Percentiles rank a stretch among this genome's conserved stretches.
Conservation (phyloP, 2,797 vertebrate species). For the Limnodromus scolopaceus region DNA sequence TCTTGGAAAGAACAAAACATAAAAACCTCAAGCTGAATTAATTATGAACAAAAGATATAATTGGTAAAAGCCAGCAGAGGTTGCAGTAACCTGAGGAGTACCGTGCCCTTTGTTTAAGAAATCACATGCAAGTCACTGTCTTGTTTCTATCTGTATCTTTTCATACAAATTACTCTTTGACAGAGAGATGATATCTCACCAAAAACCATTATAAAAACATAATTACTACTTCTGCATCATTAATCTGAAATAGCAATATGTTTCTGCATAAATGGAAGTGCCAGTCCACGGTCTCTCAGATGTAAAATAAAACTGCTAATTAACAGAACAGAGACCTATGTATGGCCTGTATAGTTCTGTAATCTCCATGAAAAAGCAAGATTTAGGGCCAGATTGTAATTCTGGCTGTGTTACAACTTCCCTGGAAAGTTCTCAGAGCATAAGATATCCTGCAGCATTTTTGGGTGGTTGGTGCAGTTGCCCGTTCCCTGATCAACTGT, state of each 20-base stretch:
- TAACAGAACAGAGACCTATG: not conserved
- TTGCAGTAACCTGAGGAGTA: not conserved
- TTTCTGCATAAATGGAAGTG: slow-evolving; percentile 4
- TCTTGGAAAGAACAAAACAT: not conserved
- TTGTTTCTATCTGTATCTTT: not conserved
- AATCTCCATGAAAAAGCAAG: not conserved
- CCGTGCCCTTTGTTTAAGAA: not conserved
- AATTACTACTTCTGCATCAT: slow-evolving; percentile 19
- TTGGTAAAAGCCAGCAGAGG: not conserved
- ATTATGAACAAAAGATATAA: not conserved
- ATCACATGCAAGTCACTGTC: not conserved
- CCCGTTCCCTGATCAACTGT: not conserved
- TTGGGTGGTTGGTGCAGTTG: not conserved
- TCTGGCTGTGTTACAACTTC: not conserved
- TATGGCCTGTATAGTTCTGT: not conserved
- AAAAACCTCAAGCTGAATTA: not conserved
- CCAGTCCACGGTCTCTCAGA: not conserved
- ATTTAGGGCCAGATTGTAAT: not conserved
- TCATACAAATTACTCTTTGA: slow-evolving; percentile 24
- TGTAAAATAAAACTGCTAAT: not conserved
- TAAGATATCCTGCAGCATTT: not conserved
- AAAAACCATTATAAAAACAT: slow-evolving; percentile 2
- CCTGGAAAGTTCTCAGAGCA: not conserved
- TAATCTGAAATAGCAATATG: slow-evolving; percentile 33
- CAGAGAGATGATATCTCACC: not conserved